Percentiles rank a stretch among this genome's conserved stretches.
phyloP scores from a whole-genome alignment of 2,113 vertebrate genomes.

The Datnioides undecimradiatus region DNA sequence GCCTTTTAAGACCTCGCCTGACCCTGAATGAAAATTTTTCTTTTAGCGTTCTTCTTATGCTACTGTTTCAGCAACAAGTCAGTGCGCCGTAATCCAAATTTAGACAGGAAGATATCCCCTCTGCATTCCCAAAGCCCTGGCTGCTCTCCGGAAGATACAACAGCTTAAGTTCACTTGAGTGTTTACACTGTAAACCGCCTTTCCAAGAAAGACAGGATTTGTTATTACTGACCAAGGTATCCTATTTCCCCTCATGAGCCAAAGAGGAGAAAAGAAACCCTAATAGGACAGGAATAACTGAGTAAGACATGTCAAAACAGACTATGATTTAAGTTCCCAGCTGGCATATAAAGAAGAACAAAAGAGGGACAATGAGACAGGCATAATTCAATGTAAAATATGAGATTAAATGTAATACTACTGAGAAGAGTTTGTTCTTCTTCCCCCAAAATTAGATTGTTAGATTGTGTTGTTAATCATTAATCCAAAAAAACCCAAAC shows the following conservation, averaged over 20 bases:
- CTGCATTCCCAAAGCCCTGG: constrained; percentile 14
- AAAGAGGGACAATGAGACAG: constrained; percentile 16
- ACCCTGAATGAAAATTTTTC: neutral
- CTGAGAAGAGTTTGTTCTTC: constrained; percentile 11
- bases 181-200: constrained; percentile 65
- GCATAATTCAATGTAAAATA: constrained; percentile 12
- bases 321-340: constrained; percentile 32
- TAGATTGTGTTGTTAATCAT: neutral
- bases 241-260: constrained; percentile 47
- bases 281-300: constrained; percentile 46
- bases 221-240: constrained; percentile 42
- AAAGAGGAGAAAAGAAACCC: constrained; percentile 40
- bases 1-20: constrained; percentile 6
- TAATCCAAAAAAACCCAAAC: no score
- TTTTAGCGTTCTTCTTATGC: constrained; percentile 10
- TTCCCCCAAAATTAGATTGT: constrained; percentile 20
- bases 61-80: constrained; percentile 7
- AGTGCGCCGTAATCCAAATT: constrained; percentile 37
- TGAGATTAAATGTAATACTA: constrained; percentile 7
- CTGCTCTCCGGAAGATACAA: constrained; percentile 34
- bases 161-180: constrained; percentile 59
- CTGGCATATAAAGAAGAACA: constrained; percentile 4
- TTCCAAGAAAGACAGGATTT: constrained; percentile 73
- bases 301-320: constrained; percentile 1
- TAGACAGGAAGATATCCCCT: constrained; percentile 23